Conservation (phyloP, 2,888 invertebrate genomes). For the Gortyna flavago region DNA sequence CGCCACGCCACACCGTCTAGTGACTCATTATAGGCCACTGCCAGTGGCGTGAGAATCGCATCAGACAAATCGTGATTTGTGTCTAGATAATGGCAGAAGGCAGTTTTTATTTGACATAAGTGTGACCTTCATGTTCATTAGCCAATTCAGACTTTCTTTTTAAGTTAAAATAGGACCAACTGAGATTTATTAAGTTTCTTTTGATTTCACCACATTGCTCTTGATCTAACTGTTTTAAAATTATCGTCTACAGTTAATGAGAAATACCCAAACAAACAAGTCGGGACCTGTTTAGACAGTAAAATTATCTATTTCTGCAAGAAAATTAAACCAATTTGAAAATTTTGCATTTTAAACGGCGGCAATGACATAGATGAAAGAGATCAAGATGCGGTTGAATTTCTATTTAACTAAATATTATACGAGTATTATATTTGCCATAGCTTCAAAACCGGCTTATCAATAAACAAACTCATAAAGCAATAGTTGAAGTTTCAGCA, state of each 20-base stretch:
- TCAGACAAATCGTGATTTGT: conserved; percentile 76
- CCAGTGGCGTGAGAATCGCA: conserved; percentile 75
- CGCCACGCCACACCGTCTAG: conserved; percentile 35
- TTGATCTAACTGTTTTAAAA: conserved; percentile 9
- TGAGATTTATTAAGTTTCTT: conserved; percentile 12
- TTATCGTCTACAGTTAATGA: background rate
- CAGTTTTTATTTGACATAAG: conserved; percentile 76
- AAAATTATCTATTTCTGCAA: background rate
- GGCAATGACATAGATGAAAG: background rate
- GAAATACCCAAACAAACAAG: background rate
- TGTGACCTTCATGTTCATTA: conserved; percentile 73
- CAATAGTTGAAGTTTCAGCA: conserved; percentile 13
- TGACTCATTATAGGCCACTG: conserved; percentile 62
- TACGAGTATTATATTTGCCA: background rate
- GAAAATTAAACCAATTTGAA: background rate
- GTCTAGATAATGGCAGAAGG: conserved; percentile 75
- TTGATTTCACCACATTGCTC: conserved; percentile 1
- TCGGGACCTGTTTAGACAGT: background rate
- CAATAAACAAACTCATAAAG: background rate
- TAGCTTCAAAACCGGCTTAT: background rate
- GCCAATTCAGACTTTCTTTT: conserved; percentile 75
- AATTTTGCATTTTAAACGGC: background rate
- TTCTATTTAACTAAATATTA: background rate
- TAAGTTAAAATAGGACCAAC: conserved; percentile 47
- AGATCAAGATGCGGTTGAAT: background rate